Percentiles rank a stretch among this genome's conserved stretches.
phyloP scores from a whole-genome alignment of 2,888 invertebrate species.

The Silvanus unidentatus region DNA sequence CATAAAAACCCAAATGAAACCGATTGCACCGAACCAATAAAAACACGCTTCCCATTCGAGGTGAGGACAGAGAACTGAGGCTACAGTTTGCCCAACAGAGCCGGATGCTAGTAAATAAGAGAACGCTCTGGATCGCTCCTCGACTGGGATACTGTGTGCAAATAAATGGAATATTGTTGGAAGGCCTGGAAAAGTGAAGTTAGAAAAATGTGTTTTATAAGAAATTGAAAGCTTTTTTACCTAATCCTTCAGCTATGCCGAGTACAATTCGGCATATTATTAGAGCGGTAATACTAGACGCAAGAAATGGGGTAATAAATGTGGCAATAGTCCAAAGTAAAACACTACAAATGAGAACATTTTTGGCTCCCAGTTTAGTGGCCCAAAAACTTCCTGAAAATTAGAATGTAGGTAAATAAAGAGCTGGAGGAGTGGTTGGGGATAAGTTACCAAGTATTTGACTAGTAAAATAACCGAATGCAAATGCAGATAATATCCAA shows the following conservation, averaged over 20 bases:
- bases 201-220: background rate
- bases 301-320: constrained; percentile 61
- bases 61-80: constrained; percentile 66
- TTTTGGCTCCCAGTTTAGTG: constrained; percentile 62
- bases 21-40: constrained; percentile 62
- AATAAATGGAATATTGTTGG: constrained; percentile 73
- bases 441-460: constrained; percentile 51
- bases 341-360: constrained; percentile 61
- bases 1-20: constrained; percentile 60
- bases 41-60: constrained; percentile 63
- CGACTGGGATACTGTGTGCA: constrained; percentile 64
- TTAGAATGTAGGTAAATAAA: constrained; percentile 36
- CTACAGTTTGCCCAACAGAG: constrained; percentile 69
- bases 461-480: constrained; percentile 70
- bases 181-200: constrained; percentile 50
- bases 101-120: constrained; percentile 67
- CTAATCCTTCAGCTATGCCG: constrained; percentile 69
- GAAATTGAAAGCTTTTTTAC: constrained; percentile 41
- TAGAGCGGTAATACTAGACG: constrained; percentile 59
- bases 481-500: constrained; percentile 70
- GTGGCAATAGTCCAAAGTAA: constrained; percentile 69
- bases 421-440: background rate
- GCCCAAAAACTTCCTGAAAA: constrained; percentile 63
- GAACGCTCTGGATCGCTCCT: constrained; percentile 67
- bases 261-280: constrained; percentile 60